Evolutionary conservation across 2,888 invertebrate genomes (phyloP), one percentile per base, ranked within the genome.

Genomic region (Drosophila yooni): DNA sequence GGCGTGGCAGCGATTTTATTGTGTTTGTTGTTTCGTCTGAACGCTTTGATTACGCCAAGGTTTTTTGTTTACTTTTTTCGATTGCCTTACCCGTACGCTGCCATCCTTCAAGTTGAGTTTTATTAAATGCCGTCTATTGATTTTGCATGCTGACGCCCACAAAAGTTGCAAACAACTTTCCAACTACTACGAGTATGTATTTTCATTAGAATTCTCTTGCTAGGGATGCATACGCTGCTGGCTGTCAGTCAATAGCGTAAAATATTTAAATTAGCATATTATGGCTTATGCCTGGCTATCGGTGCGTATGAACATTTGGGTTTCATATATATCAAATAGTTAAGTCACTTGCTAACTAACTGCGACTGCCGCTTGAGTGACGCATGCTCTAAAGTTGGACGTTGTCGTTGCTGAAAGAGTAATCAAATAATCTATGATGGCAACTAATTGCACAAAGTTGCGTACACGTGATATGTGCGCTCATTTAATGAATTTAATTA

Each of bases 401-500:
- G 3, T 59, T 54, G 46, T 53, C 60, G 59, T 58, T 61, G 50
- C 29, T 34, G 13, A 18, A 40, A 33, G 48, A 62, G 4, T 33
- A 43, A 67, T 62, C 65, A 60, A 67, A 53, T 59, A 72, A 76
- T 85, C 59, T 62, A 59, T 72, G 63, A 69, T 76, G 62, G 65
- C 31, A 78, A 77, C 88, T 85, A 83, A 88, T 85, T 81, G 79
- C 81, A 64, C 50, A 69, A 52, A 72, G 57, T 60, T 73, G 61
- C 81, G 83, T 72, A 75, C 75, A 81, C 82, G 73, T 74, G 72
- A 79, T 80, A 76, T 72, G 73, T 76, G 76, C 57, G 50, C 60
- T 36, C 70, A 62, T 72, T 75, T 81, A 87, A 87, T 84, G 81
- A 87, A 87, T 87, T 87, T 84, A 87, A 89, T 87, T 89, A 89